phyloP scores from a whole-genome alignment of 2,113 vertebrate genomes.

The Sardina pilchardus region DNA sequence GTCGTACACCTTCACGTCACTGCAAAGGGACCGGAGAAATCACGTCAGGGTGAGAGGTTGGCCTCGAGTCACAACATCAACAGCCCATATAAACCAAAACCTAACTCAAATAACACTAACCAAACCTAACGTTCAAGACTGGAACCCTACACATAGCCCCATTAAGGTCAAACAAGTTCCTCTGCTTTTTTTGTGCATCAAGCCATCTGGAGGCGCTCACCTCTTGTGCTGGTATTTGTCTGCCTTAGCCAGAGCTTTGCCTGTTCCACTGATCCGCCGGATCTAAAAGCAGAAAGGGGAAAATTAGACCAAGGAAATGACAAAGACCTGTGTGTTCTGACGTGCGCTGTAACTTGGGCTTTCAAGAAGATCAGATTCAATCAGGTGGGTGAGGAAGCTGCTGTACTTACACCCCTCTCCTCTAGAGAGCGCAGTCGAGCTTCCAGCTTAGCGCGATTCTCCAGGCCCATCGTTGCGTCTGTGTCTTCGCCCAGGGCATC shows the following conservation, averaged over 20 bases:
- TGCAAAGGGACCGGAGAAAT: slow-evolving; percentile 52
- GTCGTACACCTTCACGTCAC: slow-evolving; percentile 88
- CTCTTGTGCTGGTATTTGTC: slow-evolving; percentile 98
- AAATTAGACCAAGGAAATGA: too few species aligned
- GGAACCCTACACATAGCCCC: too few species aligned
- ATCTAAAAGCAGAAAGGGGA: slow-evolving; percentile 68
- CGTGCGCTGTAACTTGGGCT: too few species aligned
- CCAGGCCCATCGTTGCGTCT: slow-evolving; percentile 87
- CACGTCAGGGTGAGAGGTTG: background rate
- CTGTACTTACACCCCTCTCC: slow-evolving; percentile 86
- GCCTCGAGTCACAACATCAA: too few species aligned
- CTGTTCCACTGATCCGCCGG: slow-evolving; percentile 91
- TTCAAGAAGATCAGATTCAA: too few species aligned
- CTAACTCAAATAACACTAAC: background rate
- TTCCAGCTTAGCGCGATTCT: slow-evolving; percentile 94
- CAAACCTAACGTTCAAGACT: too few species aligned
- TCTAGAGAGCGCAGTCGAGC: slow-evolving; percentile 84
- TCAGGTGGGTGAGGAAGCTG: too few species aligned
- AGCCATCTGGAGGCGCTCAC: slow-evolving; percentile 59
- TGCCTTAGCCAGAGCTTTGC: slow-evolving; percentile 87
- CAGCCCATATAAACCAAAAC: background rate
- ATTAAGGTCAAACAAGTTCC: too few species aligned
- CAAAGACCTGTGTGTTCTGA: too few species aligned
- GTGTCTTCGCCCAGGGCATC: slow-evolving; percentile 94
- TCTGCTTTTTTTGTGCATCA: too few species aligned